These are phyloP conservation scores for Palaemon carinicauda DNA, from an alignment of 1,140 invertebrate genomes.

Conservation along the genomic window DNA sequence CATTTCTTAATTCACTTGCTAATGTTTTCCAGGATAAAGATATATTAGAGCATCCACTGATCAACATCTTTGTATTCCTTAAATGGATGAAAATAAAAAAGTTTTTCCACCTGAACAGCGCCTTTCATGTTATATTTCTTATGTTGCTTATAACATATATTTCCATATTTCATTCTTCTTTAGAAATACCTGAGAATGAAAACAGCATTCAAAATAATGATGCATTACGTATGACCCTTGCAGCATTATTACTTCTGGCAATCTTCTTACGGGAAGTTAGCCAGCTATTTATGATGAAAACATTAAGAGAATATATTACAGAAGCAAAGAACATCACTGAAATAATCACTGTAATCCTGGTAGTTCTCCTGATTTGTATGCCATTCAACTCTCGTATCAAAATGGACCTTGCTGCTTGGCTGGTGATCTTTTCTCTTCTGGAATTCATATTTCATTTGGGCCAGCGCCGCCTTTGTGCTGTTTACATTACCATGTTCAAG, in stretches of 20 bases:
- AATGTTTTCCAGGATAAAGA: slow-evolving; percentile 25
- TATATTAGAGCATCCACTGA: slow-evolving; percentile 78
- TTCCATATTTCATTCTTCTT: slow-evolving; percentile 30
- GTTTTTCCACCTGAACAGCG: slow-evolving; percentile 76
- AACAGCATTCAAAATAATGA: not conserved
- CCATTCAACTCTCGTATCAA: slow-evolving; percentile 68
- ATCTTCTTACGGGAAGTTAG: not conserved
- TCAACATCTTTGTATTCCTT: slow-evolving; percentile 81
- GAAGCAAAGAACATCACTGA: slow-evolving; percentile 57
- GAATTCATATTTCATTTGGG: slow-evolving; percentile 80
- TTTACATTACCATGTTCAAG: slow-evolving; percentile 62
- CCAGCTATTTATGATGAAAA: slow-evolving; percentile 22
- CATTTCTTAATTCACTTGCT: slow-evolving; percentile 48
- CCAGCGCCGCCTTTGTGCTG: slow-evolving; percentile 76
- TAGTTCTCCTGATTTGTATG: slow-evolving; percentile 68
- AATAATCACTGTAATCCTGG: slow-evolving; percentile 69
- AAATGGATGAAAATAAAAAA: slow-evolving; percentile 81
- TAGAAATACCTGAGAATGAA: not conserved
- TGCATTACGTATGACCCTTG: not conserved
- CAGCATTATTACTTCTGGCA: not conserved
- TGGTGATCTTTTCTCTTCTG: slow-evolving; percentile 76
- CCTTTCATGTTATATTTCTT: slow-evolving; percentile 76
- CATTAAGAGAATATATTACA: slow-evolving; percentile 36
- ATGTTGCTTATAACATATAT: slow-evolving; percentile 64
- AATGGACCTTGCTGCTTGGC: slow-evolving; percentile 70